These are phyloP conservation scores for Hylaeus anthracinus DNA, from an alignment of 1,140 invertebrate species.

Conservation along the genomic window DNA sequence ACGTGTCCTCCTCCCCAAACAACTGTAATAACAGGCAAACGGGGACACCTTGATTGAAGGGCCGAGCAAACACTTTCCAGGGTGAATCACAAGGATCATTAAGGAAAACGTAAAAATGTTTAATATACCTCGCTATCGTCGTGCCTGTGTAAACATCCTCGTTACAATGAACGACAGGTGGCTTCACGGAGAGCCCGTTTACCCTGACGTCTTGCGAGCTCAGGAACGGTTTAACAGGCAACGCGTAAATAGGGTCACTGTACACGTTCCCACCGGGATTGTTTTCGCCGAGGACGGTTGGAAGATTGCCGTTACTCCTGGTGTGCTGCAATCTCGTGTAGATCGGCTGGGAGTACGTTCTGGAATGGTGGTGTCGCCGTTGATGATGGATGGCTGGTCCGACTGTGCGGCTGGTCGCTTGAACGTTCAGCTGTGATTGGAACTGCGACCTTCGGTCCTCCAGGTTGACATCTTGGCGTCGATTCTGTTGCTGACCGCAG, in stretches of 20 bases:
- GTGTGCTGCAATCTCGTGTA: slow-evolving; percentile 62
- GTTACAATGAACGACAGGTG: slow-evolving; percentile 19
- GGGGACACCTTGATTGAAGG: neutral
- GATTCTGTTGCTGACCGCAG: slow-evolving; percentile 45
- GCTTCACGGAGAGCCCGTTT: slow-evolving; percentile 67
- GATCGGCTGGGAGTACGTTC: slow-evolving; percentile 67
- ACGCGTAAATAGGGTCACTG: slow-evolving; percentile 77
- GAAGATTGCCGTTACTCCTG: slow-evolving; percentile 67
- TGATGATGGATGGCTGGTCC: slow-evolving; percentile 41
- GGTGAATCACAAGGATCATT: neutral
- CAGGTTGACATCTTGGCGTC: slow-evolving; percentile 33
- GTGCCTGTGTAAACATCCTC: slow-evolving; percentile 41
- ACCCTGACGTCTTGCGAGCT: slow-evolving; percentile 77
- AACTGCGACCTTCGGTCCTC: slow-evolving; percentile 64
- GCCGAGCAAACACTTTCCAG: neutral
- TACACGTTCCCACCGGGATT: slow-evolving; percentile 64
- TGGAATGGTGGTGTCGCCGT: slow-evolving; percentile 48
- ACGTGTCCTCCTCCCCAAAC: neutral
- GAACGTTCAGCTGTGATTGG: slow-evolving; percentile 73
- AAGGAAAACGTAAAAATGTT: neutral
- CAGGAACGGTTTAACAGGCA: slow-evolving; percentile 78
- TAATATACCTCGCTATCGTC: slow-evolving; percentile 10
- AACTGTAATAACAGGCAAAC: neutral
- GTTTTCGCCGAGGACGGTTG: slow-evolving; percentile 32
- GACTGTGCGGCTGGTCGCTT: slow-evolving; percentile 34